Conservation (phyloP, 2,888 invertebrate genomes). For the Myopa tessellatipennis region DNA sequence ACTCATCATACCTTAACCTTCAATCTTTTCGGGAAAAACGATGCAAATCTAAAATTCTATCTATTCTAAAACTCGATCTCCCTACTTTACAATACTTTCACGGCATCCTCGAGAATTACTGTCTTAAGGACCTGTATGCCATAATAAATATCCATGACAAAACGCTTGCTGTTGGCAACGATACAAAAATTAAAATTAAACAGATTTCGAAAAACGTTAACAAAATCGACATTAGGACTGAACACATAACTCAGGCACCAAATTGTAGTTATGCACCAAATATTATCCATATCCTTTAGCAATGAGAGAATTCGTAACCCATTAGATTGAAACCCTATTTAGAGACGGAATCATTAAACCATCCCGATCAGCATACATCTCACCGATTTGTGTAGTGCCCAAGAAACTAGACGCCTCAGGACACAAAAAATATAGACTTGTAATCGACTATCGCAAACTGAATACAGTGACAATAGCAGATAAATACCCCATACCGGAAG, state of each 20-base stretch:
- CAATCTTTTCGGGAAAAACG: not conserved
- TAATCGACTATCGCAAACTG: slow-evolving; percentile 11
- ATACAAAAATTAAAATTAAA: not conserved
- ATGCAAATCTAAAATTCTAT: not conserved
- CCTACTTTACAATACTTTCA: not conserved
- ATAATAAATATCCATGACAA: not conserved
- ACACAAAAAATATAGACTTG: slow-evolving; percentile 6
- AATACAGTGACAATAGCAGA: slow-evolving; percentile 20
- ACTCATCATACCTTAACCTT: not conserved
- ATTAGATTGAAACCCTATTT: not conserved
- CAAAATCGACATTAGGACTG: not conserved
- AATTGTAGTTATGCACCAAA: not conserved
- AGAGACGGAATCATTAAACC: not conserved
- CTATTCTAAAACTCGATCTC: no score
- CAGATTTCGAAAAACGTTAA: not conserved
- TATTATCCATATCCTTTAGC: not conserved
- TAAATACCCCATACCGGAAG: slow-evolving; percentile 4
- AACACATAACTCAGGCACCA: no score
- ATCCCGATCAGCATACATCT: slow-evolving; percentile 6
- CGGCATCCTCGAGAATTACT: not conserved
- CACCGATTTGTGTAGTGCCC: slow-evolving; percentile 25
- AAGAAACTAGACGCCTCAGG: not conserved
- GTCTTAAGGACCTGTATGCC: not conserved
- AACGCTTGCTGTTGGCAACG: no score
- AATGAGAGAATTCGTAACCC: not conserved